Percentiles rank a stretch among this genome's conserved stretches.
Evolutionary conservation across 2,888 invertebrate species (phyloP).

Genomic region (Trisateles emortualis): DNA sequence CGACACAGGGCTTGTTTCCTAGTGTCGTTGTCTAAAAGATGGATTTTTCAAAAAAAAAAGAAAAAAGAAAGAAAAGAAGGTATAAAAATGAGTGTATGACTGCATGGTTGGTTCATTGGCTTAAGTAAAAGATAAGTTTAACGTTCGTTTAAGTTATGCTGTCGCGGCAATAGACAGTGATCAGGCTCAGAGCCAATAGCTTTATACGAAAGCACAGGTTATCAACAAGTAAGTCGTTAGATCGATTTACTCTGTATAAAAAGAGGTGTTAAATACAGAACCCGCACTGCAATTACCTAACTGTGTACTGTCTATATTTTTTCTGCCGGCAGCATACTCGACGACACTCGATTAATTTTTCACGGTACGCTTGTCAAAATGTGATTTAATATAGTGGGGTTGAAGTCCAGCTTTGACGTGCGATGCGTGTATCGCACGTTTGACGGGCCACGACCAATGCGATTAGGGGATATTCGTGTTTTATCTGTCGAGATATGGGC

Average conservation of each 20-base stretch:
- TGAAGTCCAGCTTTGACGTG: conserved; percentile 78
- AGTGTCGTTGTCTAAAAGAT: no score
- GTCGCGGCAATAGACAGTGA: no score
- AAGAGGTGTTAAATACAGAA: conserved; percentile 21
- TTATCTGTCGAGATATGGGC: conserved; percentile 35
- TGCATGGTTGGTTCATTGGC: no score
- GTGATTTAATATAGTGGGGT: conserved; percentile 83
- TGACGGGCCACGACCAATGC: conserved; percentile 54
- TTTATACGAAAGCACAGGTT: no score
- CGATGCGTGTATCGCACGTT: conserved; percentile 65
- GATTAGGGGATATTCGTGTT: conserved; percentile 43
- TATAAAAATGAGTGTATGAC: no score
- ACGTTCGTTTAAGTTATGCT: no score
- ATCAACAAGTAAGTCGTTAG: no score
- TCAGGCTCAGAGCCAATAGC: no score
- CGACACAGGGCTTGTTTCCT: no score
- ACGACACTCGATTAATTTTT: conserved; percentile 86
- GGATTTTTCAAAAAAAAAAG: no score
- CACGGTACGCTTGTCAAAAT: conserved; percentile 87
- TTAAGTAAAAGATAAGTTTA: no score
- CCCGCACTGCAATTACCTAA: conserved; percentile 9
- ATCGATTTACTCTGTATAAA: not conserved
- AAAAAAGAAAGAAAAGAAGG: no score
- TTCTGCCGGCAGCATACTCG: conserved; percentile 73
- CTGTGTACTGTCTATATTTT: conserved; percentile 46